phyloP scores from a whole-genome alignment of 2,797 vertebrate species.

The Coilia nasus region DNA sequence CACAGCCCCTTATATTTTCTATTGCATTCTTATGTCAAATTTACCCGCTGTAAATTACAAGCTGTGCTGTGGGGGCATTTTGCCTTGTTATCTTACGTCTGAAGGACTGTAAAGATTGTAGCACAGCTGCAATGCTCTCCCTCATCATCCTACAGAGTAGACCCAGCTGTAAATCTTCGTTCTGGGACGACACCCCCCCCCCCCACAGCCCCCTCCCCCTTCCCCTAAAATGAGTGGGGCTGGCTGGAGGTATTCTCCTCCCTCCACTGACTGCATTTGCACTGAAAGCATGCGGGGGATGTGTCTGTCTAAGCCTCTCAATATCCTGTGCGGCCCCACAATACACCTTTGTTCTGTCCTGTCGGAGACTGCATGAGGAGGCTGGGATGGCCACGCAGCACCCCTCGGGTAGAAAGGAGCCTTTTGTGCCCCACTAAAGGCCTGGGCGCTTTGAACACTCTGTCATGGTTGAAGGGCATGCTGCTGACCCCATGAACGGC shows the following conservation, averaged over 20 bases:
- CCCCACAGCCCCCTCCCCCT: no score
- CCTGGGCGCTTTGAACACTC: constrained; percentile 28
- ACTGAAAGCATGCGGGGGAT: constrained; percentile 47
- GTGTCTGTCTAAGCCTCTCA: constrained; percentile 50
- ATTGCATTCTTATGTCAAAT: no score
- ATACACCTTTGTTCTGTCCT: constrained; percentile 64
- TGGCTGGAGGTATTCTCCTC: not conserved
- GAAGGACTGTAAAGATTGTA: no score
- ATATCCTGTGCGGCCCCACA: constrained; percentile 51
- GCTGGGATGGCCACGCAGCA: constrained; percentile 28
- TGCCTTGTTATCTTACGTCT: no score
- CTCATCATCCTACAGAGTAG: not conserved
- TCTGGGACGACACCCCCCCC: not conserved
- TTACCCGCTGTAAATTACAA: no score
- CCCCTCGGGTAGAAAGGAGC: constrained; percentile 46
- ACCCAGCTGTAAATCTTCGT: not conserved
- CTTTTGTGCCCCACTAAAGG: constrained; percentile 50
- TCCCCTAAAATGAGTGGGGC: no score
- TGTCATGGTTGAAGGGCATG: constrained; percentile 15
- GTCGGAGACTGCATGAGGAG: constrained; percentile 32
- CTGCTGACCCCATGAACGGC: constrained; percentile 17
- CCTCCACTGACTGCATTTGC: constrained; percentile 14
- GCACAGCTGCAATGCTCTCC: not conserved
- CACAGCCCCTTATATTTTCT: no score
- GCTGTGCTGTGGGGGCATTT: no score